These are phyloP conservation scores for Anarhynchus alexandrinus DNA, from an alignment of 2,113 vertebrate species.

Conservation along the genomic window DNA sequence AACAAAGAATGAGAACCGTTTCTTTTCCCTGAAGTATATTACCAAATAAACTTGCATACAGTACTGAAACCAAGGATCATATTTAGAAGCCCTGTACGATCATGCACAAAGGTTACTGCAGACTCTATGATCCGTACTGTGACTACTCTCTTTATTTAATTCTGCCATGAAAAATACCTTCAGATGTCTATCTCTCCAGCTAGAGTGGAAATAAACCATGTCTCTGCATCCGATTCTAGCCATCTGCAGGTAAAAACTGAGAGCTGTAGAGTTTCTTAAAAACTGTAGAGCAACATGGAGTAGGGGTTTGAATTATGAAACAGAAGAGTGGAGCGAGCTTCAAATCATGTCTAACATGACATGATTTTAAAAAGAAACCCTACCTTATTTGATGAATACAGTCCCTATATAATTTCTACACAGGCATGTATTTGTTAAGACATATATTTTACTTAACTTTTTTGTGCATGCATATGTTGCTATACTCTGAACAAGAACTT, in stretches of 20 bases:
- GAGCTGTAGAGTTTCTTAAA: neutral
- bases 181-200: neutral
- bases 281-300: neutral
- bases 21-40: neutral
- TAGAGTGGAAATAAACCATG: neutral
- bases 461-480: neutral
- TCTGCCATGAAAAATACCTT: neutral
- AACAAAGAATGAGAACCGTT: neutral
- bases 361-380: neutral
- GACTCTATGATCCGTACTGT: neutral
- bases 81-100: neutral
- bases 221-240: neutral
- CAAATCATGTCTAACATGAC: neutral
- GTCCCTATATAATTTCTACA: neutral
- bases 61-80: neutral
- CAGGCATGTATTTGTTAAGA: neutral
- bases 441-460: neutral
- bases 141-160: neutral
- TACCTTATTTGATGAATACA: neutral
- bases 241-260: neutral
- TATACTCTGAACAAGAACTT: neutral
- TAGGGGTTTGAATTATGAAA: neutral
- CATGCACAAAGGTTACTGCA: neutral
- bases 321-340: neutral
- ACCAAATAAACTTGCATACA: neutral